phyloP scores from a whole-genome alignment of 2,797 vertebrate genomes.

The Malacoctenus gilli region DNA sequence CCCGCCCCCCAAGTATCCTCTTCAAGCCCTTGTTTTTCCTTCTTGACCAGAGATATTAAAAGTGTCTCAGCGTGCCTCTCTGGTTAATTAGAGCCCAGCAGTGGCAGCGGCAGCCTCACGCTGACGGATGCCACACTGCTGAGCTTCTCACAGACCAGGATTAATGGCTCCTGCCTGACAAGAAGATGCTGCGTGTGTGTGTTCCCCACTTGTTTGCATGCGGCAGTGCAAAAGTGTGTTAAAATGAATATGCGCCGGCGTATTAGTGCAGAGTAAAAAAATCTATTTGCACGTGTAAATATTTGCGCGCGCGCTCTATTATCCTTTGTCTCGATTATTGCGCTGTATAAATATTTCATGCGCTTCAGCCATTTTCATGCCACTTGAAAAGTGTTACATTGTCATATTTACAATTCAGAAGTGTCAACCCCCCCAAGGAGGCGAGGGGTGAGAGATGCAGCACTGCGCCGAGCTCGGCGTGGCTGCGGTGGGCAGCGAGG shows the following conservation, averaged over 20 bases:
- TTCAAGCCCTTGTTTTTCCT: conserved; percentile 19
- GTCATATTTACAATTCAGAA: conserved; percentile 49
- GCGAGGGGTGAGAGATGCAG: too few relatives aligned
- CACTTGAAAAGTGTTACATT: conserved; percentile 29
- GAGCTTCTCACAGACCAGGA: conserved; percentile 60
- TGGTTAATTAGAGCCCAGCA: conserved; percentile 75
- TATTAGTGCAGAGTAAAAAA: conserved; percentile 21
- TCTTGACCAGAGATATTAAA: conserved; percentile 68
- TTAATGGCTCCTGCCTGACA: conserved; percentile 60
- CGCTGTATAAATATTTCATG: conserved; percentile 35
- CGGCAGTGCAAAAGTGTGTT: conserved; percentile 9
- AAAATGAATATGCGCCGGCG: conserved; percentile 22
- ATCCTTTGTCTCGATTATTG: conserved; percentile 37
- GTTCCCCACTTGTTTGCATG: conserved; percentile 24
- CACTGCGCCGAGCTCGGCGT: conserved; percentile 14
- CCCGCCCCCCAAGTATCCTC: background rate
- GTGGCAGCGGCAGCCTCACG: conserved; percentile 46
- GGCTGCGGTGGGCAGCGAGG: conserved; percentile 5
- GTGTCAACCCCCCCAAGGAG: background rate
- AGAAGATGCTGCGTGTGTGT: conserved; percentile 15
- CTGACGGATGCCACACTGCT: conserved; percentile 64
- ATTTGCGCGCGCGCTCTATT: conserved; percentile 41
- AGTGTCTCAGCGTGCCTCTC: conserved; percentile 58
- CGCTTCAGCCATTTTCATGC: conserved; percentile 29
- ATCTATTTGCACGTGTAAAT: conserved; percentile 38